Conservation (phyloP, 2,888 invertebrate species). For the Mamestra brassicae region DNA sequence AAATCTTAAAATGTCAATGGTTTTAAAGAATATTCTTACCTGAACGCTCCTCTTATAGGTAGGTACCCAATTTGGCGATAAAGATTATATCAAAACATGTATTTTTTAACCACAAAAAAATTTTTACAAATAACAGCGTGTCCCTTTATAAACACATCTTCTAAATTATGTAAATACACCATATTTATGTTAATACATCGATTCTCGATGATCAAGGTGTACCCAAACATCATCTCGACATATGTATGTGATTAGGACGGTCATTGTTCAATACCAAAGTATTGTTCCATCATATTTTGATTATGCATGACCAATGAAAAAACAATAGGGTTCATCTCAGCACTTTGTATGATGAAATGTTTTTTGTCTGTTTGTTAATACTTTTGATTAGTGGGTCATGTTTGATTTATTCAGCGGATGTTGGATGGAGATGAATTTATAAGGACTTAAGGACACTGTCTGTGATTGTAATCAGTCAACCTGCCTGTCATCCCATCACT, state of each 20-base stretch:
- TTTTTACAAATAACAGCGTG: neutral
- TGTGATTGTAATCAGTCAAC: neutral
- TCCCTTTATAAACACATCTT: conserved; percentile 10
- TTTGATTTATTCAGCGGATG: conserved; percentile 40
- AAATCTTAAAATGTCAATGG: no score
- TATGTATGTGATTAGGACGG: conserved; percentile 58
- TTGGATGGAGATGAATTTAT: neutral
- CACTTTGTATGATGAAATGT: conserved; percentile 56
- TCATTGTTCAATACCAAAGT: conserved; percentile 61
- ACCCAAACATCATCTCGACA: conserved; percentile 47
- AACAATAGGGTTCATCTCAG: conserved; percentile 59
- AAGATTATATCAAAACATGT: neutral
- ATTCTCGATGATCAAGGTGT: conserved; percentile 59
- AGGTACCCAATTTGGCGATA: neutral
- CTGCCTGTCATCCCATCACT: no score
- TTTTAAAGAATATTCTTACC: neutral
- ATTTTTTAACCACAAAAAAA: neutral
- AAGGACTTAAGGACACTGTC: neutral
- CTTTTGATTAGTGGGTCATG: conserved; percentile 44
- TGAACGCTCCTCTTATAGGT: neutral
- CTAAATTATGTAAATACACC: conserved; percentile 27
- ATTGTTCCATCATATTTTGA: conserved; percentile 64
- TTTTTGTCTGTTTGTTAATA: conserved; percentile 32
- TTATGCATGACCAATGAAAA: conserved; percentile 65
- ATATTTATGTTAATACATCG: conserved; percentile 52